Percentiles rank a stretch among this genome's conserved stretches.
phyloP scores from a whole-genome alignment of 1,140 invertebrate species.

The Trinorchestia longiramus region DNA sequence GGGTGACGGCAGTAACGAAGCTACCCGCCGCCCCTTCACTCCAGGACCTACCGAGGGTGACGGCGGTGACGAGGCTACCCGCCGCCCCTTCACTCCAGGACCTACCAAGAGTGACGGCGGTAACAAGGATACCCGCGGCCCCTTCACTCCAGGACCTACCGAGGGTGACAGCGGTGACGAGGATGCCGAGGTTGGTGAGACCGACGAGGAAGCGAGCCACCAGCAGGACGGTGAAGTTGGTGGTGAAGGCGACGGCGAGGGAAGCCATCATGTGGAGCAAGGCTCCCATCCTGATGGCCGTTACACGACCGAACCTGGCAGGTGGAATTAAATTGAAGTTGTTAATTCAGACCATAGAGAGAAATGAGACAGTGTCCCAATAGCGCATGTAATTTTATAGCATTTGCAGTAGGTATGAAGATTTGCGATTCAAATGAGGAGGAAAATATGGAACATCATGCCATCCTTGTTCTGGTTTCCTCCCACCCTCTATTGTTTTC shows the following conservation, averaged over 20 bases:
- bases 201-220: constrained; percentile 41
- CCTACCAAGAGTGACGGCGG: too few species aligned
- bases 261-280: constrained; percentile 35
- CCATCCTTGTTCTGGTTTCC: too few species aligned
- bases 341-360: too few species aligned
- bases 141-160: constrained; percentile 11
- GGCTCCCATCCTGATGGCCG: constrained; percentile 41
- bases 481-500: too few species aligned
- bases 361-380: too few species aligned
- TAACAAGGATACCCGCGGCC: background rate
- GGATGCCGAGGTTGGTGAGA: constrained; percentile 51
- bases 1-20: background rate
- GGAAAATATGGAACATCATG: too few species aligned
- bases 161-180: constrained; percentile 48
- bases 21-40: background rate
- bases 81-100: too few species aligned
- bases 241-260: constrained; percentile 43
- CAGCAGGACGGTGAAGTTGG: constrained; percentile 55
- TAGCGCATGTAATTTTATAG: too few species aligned
- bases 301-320: background rate
- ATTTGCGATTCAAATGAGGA: too few species aligned
- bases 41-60: background rate
- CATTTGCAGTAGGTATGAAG: too few species aligned
- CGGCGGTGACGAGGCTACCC: too few species aligned
- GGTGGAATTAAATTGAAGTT: background rate